Conservation (phyloP, 2,113 vertebrate genomes). For the Odocoileus virginianus region DNA sequence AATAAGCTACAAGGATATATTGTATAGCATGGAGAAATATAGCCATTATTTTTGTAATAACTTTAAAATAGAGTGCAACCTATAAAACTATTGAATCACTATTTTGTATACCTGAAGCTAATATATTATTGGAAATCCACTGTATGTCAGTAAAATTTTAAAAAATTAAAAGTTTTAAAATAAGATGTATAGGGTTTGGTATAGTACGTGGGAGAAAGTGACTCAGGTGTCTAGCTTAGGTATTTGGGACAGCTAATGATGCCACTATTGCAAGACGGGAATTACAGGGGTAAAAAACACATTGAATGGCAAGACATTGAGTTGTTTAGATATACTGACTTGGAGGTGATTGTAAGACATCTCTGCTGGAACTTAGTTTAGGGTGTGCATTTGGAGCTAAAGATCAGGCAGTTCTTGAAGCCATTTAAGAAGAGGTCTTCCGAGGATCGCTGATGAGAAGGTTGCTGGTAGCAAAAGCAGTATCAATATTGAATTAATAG, state of each 20-base stretch:
- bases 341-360: background rate
- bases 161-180: background rate
- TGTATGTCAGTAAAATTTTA: background rate
- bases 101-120: background rate
- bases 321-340: background rate
- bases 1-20: background rate
- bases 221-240: background rate
- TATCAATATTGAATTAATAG: background rate
- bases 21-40: background rate
- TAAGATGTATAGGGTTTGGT: background rate
- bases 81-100: background rate
- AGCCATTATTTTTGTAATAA: background rate
- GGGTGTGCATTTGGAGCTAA: background rate
- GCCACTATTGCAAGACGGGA: background rate
- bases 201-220: background rate
- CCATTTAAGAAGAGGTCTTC: background rate
- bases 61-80: background rate
- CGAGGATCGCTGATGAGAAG: background rate
- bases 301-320: background rate
- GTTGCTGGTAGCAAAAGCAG: background rate
- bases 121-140: background rate
- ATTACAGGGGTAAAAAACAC: background rate
- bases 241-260: background rate
- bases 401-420: background rate
- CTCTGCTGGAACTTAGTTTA: background rate